Base-by-base conservation (phyloP, 1,140 invertebrate species). In the Drosophila ironensis region DNA sequence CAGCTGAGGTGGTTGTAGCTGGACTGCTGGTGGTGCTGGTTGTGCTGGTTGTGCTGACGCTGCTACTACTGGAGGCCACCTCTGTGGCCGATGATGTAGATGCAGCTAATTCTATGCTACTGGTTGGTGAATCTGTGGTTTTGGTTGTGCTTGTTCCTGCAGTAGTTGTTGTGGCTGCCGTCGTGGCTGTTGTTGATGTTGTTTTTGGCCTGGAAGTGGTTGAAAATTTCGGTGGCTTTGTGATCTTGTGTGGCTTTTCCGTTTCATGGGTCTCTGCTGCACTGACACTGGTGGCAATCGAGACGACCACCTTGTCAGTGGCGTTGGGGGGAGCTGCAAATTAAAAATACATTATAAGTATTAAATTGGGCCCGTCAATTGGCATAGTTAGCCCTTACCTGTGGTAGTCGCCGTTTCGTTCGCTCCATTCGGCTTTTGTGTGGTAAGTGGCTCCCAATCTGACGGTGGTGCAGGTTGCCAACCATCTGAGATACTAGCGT, bases 291-390 rank as follows among this genome's bases (percentile, higher is more conserved):
- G 88, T 87, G 30, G 80, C 68, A 46, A 89, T 77, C 6, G 88
- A 89, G 42, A 89, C 81, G 59, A 88, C 57, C 51, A 87, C 74
- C 48, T 87, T 78, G 52, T 88, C 80, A 28, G 82, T 84, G 72
- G 80, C 67, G 28, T 66, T 87, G 47, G 75, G 67, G 60, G 75
- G 56, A 40, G 38, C 72, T 87, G 67, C 8, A 68, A 77, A 51
- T 38, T 27, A 25, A 64, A 12, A 22, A 6, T 3, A 30, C 22
- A 35, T 8, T 9, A 12, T 33, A 11, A 3, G 9, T 35, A 30
- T 33, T 41, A 42, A 11, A 3, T 35, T n/a, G 1, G 7, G 17
- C 12, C 3, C 8, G 17, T 22, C 7, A 0, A 2, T 16, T 5
- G 4, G 6, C 17, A 0, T 1, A 0, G 2, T 37, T 14, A 7